phyloP scores from a whole-genome alignment of 2,113 vertebrate species.

The Nothoprocta pentlandii region DNA sequence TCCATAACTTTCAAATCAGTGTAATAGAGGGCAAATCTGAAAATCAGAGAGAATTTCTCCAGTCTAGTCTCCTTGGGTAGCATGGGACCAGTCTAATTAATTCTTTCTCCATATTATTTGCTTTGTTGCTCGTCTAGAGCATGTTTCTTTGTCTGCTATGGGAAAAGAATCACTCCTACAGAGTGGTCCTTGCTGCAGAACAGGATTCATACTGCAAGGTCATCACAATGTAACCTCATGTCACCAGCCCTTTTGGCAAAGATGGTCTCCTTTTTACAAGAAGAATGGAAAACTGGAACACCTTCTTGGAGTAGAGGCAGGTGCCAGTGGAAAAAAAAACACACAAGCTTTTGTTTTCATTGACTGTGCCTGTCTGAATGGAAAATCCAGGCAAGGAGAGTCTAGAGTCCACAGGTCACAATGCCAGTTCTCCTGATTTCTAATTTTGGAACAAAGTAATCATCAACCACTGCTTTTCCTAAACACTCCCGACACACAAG shows the following conservation, averaged over 20 bases:
- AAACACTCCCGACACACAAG: not conserved
- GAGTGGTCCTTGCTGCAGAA: not conserved
- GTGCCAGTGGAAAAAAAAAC: not conserved
- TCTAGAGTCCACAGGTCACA: not conserved
- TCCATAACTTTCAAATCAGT: too few relatives aligned
- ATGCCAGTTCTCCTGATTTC: slow-evolving; percentile 41
- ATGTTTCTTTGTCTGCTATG: not conserved
- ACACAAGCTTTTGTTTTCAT: slow-evolving; percentile 28
- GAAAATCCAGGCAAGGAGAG: slow-evolving; percentile 62
- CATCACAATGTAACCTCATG: not conserved
- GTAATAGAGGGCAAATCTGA: too few relatives aligned
- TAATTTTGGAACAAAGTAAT: slow-evolving; percentile 57
- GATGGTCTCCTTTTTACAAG: not conserved
- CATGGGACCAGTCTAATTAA: too few relatives aligned
- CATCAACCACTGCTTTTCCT: not conserved
- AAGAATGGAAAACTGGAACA: slow-evolving; percentile 52
- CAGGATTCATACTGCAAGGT: not conserved
- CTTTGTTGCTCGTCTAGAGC: not conserved
- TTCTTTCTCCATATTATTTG: too few relatives aligned
- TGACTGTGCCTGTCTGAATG: slow-evolving; percentile 19
- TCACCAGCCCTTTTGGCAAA: not conserved
- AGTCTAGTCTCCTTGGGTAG: too few relatives aligned
- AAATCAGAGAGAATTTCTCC: too few relatives aligned
- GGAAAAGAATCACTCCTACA: not conserved
- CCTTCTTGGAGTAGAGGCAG: slow-evolving; percentile 8